Base-by-base conservation (phyloP, 2,888 invertebrate species). In the Coenonympha glycerion region DNA sequence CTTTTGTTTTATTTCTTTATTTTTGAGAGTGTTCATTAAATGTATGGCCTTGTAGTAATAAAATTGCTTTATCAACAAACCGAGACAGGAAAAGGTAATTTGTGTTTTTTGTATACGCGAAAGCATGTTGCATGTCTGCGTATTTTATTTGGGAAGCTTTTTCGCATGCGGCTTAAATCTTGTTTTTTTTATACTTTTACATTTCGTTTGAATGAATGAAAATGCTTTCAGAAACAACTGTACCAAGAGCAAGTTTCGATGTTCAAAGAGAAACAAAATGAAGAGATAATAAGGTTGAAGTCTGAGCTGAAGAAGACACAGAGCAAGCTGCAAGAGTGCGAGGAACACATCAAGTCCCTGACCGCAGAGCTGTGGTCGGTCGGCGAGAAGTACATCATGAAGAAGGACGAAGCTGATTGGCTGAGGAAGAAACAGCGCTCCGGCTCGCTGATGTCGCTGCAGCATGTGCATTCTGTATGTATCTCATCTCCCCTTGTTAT, bases 211-310 rank as follows among this genome's bases (percentile, higher is more conserved):
- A 13, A 24, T 15, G 3, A 3, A 9, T 19, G 19, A 1, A 11
- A 41, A 31, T 6, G 6, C 33, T 80, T 87, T 61, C 81, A 90
- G 90, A 87, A 90, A 68, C 85, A 89, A 71, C 69, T 91, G 6
- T 92, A 90, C 66, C 89, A 89, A 56, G 91, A 91, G 61, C 91
- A 92, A 69, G 86, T 92, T 52, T 62, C 73, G 2, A 79, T 87
- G 47, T 72, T 88, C 52, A 84, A 86, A 34, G 80, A 80, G 42
- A 87, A 87, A 49, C 87, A 85, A 45, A 83, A 86, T 24, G 89
- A 89, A 47, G 90, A 92, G 63, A 82, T 88, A n/a, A 59, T 63
- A 1, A 15, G 72, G 4, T 66, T 85, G 36, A 85, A 89, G 53
- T 80, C 83, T 37, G 79, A 90, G 49, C 74, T 89, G 53, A 68